Conservation (phyloP, 2,888 invertebrate genomes). For the Antheraea yamamai region DNA sequence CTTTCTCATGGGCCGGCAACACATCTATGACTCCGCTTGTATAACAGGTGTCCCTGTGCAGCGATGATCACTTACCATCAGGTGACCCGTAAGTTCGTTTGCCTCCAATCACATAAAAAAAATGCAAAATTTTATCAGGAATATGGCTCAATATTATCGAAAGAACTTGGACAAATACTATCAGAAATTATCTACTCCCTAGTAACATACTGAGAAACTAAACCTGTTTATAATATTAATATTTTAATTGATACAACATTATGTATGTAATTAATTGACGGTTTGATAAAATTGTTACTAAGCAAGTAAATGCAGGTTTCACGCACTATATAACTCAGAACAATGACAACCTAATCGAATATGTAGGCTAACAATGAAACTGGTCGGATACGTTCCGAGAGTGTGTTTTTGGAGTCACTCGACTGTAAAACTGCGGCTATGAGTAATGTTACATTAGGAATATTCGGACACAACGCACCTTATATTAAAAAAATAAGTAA, state of each 20-base stretch:
- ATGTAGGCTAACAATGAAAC: constrained; percentile 16
- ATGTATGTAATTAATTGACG: neutral
- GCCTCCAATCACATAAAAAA: no score
- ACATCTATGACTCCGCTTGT: no score
- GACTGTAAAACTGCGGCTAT: constrained; percentile 10
- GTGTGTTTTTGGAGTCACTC: constrained; percentile 1
- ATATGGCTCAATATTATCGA: no score
- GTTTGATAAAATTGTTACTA: neutral
- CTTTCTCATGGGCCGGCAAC: no score
- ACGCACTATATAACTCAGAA: constrained; percentile 25
- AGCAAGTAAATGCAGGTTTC: constrained; percentile 18
- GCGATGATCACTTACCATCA: no score
- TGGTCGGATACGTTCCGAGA: constrained; percentile 12
- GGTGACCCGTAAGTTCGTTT: no score
- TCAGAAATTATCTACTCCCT: no score
- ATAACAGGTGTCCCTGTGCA: no score
- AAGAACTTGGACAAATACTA: no score
- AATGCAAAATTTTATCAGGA: no score
- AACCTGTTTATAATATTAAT: neutral
- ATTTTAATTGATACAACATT: neutral
- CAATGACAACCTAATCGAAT: constrained; percentile 25
- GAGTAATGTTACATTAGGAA: neutral
- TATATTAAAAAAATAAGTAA: no score
- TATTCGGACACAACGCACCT: neutral
- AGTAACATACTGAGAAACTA: no score